Base-by-base conservation (phyloP, 2,113 vertebrate species). In the Gallinago undulata region DNA sequence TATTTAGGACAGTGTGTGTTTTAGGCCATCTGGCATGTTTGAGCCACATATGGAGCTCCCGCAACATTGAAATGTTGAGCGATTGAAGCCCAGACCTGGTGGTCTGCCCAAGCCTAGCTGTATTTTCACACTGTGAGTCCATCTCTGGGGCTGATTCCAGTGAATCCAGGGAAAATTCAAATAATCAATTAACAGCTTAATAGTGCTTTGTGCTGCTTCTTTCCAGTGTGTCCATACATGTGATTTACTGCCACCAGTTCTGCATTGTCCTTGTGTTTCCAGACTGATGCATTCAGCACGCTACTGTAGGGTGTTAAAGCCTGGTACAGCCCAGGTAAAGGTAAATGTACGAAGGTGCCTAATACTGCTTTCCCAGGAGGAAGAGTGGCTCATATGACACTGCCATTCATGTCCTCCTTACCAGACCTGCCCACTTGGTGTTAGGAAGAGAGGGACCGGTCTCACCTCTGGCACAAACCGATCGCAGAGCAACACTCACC, bases 21-120 rank as follows among this genome's bases (percentile, higher is more conserved):
- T 94, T 74, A 93, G 56, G 79, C 93, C 96, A 95, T 90, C 92
- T 97, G 96, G 90, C 59, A 51, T 66, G 62, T 64, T 64, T 57
- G 88, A 93, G 81, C 35, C 53, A 81, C 94, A 95, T 91, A 95
- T 81, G 91, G 83, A 90, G 64, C 83, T 93, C 37, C 45, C 9
- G 43, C 56, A 62, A 60, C 57, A 72, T 3, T 27, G 31, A 91
- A 87, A 70, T 8, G 2, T 62, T 51, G 51, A 90, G 74, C 1
- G 22, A 47, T 30, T 86, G 80, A 63, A 89, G 28, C 35, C 41
- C 33, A 94, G 8, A 82, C 35, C 19, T 69, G 22, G 48, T 93
- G 69, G 60, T 72, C 73, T 89, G 78, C 76, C 66, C 73, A 91
- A 75, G 47, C 39, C 47, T 69, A 56, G 24, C 69, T 60, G 30